phyloP scores from a whole-genome alignment of 2,888 invertebrate genomes.

The Entomobrya proxima region DNA sequence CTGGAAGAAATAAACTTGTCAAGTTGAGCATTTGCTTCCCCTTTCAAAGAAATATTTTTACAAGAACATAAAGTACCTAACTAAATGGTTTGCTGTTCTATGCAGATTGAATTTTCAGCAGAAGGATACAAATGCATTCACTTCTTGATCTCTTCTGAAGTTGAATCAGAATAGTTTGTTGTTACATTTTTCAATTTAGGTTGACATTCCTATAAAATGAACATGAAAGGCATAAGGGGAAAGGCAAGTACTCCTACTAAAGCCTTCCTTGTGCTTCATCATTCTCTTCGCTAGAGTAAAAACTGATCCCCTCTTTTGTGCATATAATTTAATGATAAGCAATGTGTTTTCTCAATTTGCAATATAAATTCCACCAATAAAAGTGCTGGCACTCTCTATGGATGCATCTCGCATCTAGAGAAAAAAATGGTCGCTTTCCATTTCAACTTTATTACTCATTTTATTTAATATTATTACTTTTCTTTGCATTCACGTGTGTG shows the following conservation, averaged over 20 bases:
- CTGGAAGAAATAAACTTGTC: conserved; percentile 19
- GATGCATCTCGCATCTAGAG: not conserved
- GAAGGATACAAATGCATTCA: not conserved
- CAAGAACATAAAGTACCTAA: not conserved
- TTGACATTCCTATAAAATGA: not conserved
- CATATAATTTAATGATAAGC: conserved; percentile 12
- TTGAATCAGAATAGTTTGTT: conserved; percentile 22
- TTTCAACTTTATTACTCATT: conserved; percentile 36
- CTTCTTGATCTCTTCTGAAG: not conserved
- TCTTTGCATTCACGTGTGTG: conserved; percentile 7
- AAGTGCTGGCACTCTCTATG: not conserved
- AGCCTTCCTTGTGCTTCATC: not conserved
- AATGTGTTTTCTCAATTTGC: not conserved
- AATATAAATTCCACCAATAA: not conserved
- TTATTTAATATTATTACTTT: conserved; percentile 8
- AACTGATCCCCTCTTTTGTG: not conserved
- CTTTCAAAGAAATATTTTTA: not conserved
- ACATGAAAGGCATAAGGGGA: not conserved
- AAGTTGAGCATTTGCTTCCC: not conserved
- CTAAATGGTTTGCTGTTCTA: not conserved
- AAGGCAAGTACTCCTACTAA: not conserved
- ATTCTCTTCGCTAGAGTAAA: not conserved
- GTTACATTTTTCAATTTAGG: conserved; percentile 32
- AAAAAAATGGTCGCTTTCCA: conserved; percentile 5
- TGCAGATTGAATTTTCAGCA: not conserved